phyloP scores from a whole-genome alignment of 2,888 invertebrate genomes.

The Ceriagrion tenellum region DNA sequence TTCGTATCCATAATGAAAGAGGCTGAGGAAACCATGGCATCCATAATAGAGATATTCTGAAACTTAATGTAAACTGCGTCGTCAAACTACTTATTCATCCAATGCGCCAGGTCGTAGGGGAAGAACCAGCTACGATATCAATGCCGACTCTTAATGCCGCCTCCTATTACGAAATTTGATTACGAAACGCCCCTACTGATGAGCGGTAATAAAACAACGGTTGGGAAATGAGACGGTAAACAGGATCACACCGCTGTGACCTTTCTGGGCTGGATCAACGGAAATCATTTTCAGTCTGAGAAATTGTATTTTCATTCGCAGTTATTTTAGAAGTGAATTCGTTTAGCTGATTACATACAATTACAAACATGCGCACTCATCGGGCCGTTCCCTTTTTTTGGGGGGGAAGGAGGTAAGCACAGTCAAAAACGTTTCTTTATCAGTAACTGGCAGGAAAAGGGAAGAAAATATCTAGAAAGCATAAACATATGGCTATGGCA shows the following conservation, averaged over 20 bases:
- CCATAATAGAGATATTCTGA: background rate
- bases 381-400: too few relatives aligned
- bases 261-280: background rate
- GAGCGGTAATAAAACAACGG: background rate
- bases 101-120: background rate
- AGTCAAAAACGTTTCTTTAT: too few relatives aligned
- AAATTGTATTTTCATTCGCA: too few relatives aligned
- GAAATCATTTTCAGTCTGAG: background rate
- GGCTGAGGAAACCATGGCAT: background rate
- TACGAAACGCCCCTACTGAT: background rate
- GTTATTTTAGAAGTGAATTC: too few relatives aligned
- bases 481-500: too few relatives aligned
- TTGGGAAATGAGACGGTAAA: background rate
- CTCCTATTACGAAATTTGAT: background rate
- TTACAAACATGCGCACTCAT: too few relatives aligned
- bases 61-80: background rate
- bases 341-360: too few relatives aligned
- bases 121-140: background rate
- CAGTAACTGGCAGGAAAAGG: too few relatives aligned
- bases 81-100: conserved; percentile 8
- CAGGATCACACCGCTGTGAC: background rate
- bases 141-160: background rate
- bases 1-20: conserved; percentile 32
- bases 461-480: too few relatives aligned
- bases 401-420: too few relatives aligned